phyloP scores from a whole-genome alignment of 2,113 vertebrate species.

The Eulacestoma nigropectus region DNA sequence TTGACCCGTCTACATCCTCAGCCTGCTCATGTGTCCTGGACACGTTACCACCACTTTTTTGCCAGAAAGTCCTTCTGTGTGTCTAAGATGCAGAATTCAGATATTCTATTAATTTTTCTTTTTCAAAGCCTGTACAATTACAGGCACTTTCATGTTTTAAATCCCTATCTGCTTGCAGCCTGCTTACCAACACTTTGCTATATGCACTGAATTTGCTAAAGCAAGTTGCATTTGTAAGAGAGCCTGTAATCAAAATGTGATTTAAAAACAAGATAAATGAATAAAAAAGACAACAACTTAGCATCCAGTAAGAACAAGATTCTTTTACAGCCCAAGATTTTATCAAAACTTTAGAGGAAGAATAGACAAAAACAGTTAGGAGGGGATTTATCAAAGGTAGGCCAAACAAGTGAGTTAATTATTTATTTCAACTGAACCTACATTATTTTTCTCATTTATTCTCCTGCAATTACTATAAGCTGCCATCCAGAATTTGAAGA shows the following conservation, averaged over 20 bases:
- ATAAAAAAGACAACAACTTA: background rate
- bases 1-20: background rate
- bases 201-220: background rate
- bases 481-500: background rate
- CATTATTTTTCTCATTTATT: slow-evolving; percentile 16
- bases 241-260: background rate
- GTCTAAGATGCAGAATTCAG: background rate
- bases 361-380: slow-evolving; percentile 6
- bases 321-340: background rate
- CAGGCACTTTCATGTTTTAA: background rate
- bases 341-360: background rate
- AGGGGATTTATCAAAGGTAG: background rate
- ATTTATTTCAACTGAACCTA: slow-evolving; percentile 12
- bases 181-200: background rate
- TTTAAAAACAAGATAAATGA: background rate
- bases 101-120: background rate
- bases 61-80: background rate
- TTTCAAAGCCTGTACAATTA: background rate
- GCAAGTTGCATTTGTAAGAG: background rate
- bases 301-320: background rate
- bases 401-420: background rate
- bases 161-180: background rate
- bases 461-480: background rate
- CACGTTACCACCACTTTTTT: background rate
- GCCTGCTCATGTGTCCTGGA: background rate